phyloP scores from a whole-genome alignment of 2,113 vertebrate genomes.

The Cervus canadensis region DNA sequence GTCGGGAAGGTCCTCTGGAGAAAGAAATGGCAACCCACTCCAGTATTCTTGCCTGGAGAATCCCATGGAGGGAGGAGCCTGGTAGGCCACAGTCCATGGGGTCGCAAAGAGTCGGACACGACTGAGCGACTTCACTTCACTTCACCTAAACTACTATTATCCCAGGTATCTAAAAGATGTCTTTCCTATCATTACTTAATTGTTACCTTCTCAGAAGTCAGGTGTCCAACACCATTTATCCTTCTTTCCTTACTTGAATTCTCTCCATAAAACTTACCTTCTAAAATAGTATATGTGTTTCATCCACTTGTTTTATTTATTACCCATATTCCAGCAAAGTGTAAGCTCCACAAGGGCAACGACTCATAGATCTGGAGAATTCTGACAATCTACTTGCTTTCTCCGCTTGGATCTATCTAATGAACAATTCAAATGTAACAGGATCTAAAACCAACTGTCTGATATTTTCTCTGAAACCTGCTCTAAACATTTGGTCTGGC shows the following conservation, averaged over 20 bases:
- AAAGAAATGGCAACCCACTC: no score
- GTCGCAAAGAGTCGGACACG: no score
- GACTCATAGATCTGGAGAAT: neutral
- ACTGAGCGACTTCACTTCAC: no score
- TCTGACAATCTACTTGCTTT: neutral
- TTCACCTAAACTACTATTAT: neutral
- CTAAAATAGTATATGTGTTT: neutral
- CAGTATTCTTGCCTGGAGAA: no score
- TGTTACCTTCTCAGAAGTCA: neutral
- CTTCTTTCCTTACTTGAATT: neutral
- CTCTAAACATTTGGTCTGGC: neutral
- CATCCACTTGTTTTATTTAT: neutral
- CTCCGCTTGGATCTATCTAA: neutral
- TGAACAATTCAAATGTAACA: conserved; percentile 6
- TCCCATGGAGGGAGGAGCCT: no score
- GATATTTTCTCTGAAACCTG: neutral
- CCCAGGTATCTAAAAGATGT: neutral
- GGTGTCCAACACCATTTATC: neutral
- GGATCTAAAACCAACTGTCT: neutral
- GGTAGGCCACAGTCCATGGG: no score
- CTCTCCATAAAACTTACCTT: neutral
- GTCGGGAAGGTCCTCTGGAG: no score
- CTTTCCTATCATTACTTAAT: neutral
- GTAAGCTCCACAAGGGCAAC: conserved; percentile 21
- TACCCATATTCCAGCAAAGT: neutral